Evolutionary conservation across 2,113 vertebrate genomes (phyloP).

Genomic region (Gymnobelideus leadbeateri): DNA sequence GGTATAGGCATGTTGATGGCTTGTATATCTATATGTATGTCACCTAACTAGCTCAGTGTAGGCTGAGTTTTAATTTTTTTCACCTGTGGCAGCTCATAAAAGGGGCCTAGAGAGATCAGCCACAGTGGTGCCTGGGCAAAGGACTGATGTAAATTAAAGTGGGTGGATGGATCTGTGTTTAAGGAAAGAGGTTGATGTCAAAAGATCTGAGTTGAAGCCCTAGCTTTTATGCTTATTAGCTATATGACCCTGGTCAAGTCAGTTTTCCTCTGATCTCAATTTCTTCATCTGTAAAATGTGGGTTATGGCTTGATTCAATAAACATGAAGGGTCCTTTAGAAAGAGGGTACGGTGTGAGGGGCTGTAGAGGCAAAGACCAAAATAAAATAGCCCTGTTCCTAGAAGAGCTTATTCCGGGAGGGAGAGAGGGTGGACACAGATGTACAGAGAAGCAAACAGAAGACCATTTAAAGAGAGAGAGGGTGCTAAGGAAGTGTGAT

Average conservation of each 20-base stretch:
- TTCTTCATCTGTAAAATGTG: constrained; percentile 21
- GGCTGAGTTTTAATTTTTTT: background rate
- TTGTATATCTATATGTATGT: too few species aligned
- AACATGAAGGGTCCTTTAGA: background rate
- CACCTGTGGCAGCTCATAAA: background rate
- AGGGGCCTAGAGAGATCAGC: background rate
- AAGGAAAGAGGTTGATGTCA: background rate
- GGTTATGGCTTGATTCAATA: background rate
- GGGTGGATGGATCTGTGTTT: background rate
- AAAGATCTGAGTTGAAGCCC: constrained; percentile 21
- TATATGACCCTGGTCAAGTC: background rate
- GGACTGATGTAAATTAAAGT: background rate
- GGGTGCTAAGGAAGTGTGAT: background rate
- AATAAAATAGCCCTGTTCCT: background rate
- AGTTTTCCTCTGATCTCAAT: constrained; percentile 14
- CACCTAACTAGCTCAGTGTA: background rate
- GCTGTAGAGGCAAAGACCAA: background rate
- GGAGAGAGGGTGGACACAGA: background rate
- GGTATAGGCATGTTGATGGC: background rate
- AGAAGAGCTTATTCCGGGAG: background rate
- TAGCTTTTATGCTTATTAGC: constrained; percentile 5
- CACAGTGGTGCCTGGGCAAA: background rate
- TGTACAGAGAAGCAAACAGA: background rate
- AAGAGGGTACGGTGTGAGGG: background rate
- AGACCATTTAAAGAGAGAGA: background rate